These are phyloP conservation scores for Scaptomyza graminum DNA, from an alignment of 1,140 invertebrate species.

Conservation along the genomic window DNA sequence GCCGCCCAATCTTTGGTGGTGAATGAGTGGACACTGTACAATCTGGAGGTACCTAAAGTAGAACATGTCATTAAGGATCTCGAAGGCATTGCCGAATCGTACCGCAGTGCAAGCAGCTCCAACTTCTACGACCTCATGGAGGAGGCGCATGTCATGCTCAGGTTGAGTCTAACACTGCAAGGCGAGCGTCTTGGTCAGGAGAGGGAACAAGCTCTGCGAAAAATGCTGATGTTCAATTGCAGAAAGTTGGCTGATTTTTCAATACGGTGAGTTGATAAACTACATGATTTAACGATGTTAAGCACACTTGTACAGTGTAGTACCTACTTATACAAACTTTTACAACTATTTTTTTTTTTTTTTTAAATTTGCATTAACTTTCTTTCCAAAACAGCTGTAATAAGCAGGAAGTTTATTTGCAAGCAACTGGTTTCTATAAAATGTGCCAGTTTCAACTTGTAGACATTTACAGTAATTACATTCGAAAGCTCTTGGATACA, in stretches of 20 bases:
- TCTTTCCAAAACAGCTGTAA: slow-evolving; percentile 47
- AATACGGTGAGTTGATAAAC: slow-evolving; percentile 61
- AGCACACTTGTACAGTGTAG: too few relatives aligned
- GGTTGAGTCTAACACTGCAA: slow-evolving; percentile 68
- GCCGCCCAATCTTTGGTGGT: slow-evolving; percentile 52
- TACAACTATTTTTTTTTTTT: background rate
- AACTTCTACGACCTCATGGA: slow-evolving; percentile 83
- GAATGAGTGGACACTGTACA: slow-evolving; percentile 89
- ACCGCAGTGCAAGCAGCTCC: slow-evolving; percentile 86
- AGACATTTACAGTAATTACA: slow-evolving; percentile 78
- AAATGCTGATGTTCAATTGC: slow-evolving; percentile 72
- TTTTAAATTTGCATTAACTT: background rate
- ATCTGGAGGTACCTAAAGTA: slow-evolving; percentile 86
- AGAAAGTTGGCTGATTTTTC: slow-evolving; percentile 79
- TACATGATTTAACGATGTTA: background rate
- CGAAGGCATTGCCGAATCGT: slow-evolving; percentile 87
- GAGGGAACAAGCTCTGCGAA: slow-evolving; percentile 61
- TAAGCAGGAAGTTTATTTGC: slow-evolving; percentile 76
- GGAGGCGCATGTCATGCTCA: slow-evolving; percentile 78
- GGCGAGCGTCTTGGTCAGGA: slow-evolving; percentile 60
- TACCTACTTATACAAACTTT: background rate
- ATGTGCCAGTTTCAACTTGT: slow-evolving; percentile 78
- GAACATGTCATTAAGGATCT: slow-evolving; percentile 88
- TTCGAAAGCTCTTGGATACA: slow-evolving; percentile 40
- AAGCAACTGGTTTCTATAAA: slow-evolving; percentile 80